These are phyloP conservation scores for Ommatoiulus sabulosus DNA, from an alignment of 2,888 invertebrate genomes.

Conservation along the genomic window DNA sequence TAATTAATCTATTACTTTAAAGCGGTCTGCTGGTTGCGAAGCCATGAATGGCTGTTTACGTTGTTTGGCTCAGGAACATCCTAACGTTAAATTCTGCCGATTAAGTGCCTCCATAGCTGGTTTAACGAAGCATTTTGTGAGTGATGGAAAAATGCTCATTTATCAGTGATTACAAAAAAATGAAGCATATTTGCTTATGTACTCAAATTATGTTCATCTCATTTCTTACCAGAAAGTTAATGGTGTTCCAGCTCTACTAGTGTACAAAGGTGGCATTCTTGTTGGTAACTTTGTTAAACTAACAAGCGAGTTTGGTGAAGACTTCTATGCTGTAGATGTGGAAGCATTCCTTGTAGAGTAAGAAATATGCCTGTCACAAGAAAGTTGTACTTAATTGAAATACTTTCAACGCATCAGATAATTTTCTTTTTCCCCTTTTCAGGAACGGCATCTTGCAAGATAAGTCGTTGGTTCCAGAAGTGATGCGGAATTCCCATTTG, in stretches of 20 bases:
- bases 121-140: constrained; percentile 83
- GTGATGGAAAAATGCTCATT: constrained; percentile 60
- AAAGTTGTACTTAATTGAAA: not conserved
- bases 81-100: constrained; percentile 88
- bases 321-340: constrained; percentile 90
- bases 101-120: constrained; percentile 85
- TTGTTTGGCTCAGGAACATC: constrained; percentile 81
- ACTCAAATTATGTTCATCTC: not conserved
- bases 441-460: constrained; percentile 57
- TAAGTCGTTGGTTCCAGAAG: constrained; percentile 56
- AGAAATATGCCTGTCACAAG: constrained; percentile 59
- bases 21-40: constrained; percentile 67
- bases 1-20: constrained; percentile 54
- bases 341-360: constrained; percentile 88
- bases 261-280: constrained; percentile 89
- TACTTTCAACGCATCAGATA: not conserved
- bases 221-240: constrained; percentile 72
- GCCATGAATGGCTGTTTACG: constrained; percentile 86
- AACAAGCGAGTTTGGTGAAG: constrained; percentile 87
- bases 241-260: constrained; percentile 91
- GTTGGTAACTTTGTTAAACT: constrained; percentile 93
- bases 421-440: not conserved
- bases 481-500: constrained; percentile 26
- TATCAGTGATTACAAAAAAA: not conserved
- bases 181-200: not conserved